Evolutionary conservation across 1,140 invertebrate species (phyloP), one percentile per base, ranked within the genome.

Genomic region (Hylaeus anthracinus): DNA sequence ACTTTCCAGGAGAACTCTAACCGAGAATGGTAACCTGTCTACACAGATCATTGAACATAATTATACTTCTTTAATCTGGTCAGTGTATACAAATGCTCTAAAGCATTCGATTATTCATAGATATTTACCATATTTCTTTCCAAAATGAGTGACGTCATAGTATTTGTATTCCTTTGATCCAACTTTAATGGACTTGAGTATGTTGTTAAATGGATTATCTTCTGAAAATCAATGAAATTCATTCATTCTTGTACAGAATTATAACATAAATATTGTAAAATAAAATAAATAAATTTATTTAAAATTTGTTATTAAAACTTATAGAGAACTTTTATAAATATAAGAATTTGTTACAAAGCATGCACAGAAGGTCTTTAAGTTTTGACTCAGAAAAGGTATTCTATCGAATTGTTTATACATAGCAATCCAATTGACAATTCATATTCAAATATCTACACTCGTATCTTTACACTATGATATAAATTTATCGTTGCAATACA

Each of bases 1-100:
- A 8, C 98, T 98, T 94, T 99, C 99, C 86, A 99, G 93, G 1
- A 99, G 94, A 8, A 99, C 96, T 90, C 98, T 94, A 72, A 99
- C 97, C 5, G 98, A 99, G 94, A 96, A 99, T 1, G 99, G 99
- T n/a, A 99, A 94, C 86, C 95, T 95, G 77, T 95, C 97, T 97
- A 89, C 12, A 94, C 80, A 66, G 43, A 77, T 37, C 26, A 74
- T 66, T 37, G 39, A 56, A 39, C 0, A 65, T 48, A 80, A 69
- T 67, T 66, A 39, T 9, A 65, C 63, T 63, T 64, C 61, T 78
- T 72, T 53, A 1, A 60, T n/a, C 26, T 26, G 26, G 26, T 26
- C 26, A 56, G 43, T 14, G 2, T 1, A 75, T 8, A 67, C 9
- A n/a, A 51, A 58, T 51, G 37, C 5, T 0, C 43, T 41, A 5